Percentiles rank a stretch among this genome's conserved stretches.
phyloP scores from a whole-genome alignment of 2,113 vertebrate genomes.

The Corydoras maculifer region DNA sequence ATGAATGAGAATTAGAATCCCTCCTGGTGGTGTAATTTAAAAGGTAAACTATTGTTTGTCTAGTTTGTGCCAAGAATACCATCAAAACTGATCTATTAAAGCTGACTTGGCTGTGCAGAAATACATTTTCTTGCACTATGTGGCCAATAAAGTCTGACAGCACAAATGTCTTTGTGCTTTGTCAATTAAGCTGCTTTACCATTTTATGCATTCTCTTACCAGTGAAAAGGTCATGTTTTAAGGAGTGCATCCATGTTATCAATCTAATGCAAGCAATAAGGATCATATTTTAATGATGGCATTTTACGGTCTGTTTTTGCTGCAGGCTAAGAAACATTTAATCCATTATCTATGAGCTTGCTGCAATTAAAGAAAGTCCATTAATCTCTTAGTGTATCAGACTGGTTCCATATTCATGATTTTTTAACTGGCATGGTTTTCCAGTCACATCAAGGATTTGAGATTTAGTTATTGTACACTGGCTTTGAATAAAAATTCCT shows the following conservation, averaged over 20 bases:
- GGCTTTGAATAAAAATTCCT: background rate
- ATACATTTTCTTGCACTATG: constrained; percentile 3
- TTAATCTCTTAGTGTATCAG: constrained; percentile 42
- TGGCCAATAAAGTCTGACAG: constrained; percentile 1
- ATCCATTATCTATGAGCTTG: constrained; percentile 44
- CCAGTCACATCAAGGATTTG: constrained; percentile 18
- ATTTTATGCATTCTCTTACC: constrained; percentile 24
- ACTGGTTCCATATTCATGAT: constrained; percentile 33
- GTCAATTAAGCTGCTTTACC: constrained; percentile 33
- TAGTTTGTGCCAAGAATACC: background rate
- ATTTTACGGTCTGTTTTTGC: constrained; percentile 40
- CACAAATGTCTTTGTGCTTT: constrained; percentile 23
- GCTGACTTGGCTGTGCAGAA: constrained; percentile 5
- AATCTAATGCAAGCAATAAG: constrained; percentile 36
- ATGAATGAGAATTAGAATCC: constrained; percentile 10
- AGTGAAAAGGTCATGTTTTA: constrained; percentile 37
- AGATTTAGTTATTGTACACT: background rate
- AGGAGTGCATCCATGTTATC: constrained; percentile 34
- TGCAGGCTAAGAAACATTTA: constrained; percentile 44
- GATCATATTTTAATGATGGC: constrained; percentile 45
- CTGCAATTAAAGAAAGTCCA: constrained; percentile 45
- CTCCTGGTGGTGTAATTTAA: background rate
- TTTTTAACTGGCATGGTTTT: constrained; percentile 28
- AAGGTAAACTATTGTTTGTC: constrained; percentile 2
- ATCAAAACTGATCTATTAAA: constrained; percentile 1